phyloP scores from a whole-genome alignment of 1,140 invertebrate species.

The Leptoteleia sp. region DNA sequence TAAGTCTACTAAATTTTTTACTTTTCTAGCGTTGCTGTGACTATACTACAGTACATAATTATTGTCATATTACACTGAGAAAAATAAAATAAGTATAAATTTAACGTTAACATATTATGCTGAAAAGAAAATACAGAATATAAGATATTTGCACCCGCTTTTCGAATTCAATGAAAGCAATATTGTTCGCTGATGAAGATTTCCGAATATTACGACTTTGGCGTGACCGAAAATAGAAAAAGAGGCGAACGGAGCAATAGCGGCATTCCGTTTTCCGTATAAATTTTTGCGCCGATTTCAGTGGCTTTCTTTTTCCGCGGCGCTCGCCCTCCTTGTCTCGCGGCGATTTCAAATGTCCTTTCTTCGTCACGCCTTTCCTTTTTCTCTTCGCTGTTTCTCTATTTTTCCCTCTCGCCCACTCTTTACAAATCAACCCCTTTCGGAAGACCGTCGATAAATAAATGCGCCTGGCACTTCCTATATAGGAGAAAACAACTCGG shows the following conservation, averaged over 20 bases:
- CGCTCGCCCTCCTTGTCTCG: slow-evolving; percentile 2
- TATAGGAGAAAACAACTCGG: slow-evolving; percentile 62
- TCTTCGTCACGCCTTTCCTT: slow-evolving; percentile 24
- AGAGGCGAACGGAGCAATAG: slow-evolving; percentile 8
- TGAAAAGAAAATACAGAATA: too few species aligned
- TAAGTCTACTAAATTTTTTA: too few species aligned
- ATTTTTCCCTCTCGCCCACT: slow-evolving; percentile 18
- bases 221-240: slow-evolving; percentile 9
- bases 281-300: slow-evolving; percentile 35
- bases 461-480: slow-evolving; percentile 66
- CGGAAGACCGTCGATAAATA: slow-evolving; percentile 61
- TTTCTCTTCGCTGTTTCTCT: slow-evolving; percentile 7
- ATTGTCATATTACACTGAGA: too few species aligned
- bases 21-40: too few species aligned
- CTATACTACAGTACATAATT: too few species aligned
- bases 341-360: slow-evolving; percentile 26
- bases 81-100: too few species aligned
- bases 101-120: too few species aligned
- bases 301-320: slow-evolving; percentile 1
- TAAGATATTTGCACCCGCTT: too few species aligned
- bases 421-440: slow-evolving; percentile 51
- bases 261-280: slow-evolving; percentile 18
- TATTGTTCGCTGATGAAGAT: slow-evolving; percentile 34
- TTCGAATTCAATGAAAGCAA: slow-evolving; percentile 2
- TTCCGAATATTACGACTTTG: slow-evolving; percentile 21